These are phyloP conservation scores for Lutraria rhynchaena DNA, from an alignment of 1,140 invertebrate genomes.

Conservation along the genomic window DNA sequence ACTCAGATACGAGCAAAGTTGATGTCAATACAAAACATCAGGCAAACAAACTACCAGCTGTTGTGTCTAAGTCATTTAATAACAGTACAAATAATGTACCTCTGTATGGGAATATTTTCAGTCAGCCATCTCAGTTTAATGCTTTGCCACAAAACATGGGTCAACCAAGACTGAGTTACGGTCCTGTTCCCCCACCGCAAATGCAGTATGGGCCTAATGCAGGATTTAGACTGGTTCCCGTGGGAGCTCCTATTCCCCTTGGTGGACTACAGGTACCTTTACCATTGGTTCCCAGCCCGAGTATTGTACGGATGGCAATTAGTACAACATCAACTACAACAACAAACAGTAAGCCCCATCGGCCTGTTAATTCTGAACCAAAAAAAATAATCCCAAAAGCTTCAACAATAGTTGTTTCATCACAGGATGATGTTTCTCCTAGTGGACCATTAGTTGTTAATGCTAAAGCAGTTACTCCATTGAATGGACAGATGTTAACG, in stretches of 20 bases:
- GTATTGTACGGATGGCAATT: conserved; percentile 6
- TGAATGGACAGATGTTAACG: conserved; percentile 73
- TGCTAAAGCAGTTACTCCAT: conserved; percentile 45
- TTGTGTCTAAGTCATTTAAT: background rate
- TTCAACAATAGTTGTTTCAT: background rate
- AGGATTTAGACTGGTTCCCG: conserved; percentile 7
- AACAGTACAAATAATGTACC: background rate
- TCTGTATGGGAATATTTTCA: background rate
- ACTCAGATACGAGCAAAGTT: background rate
- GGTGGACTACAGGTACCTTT: background rate
- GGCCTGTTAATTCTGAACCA: background rate
- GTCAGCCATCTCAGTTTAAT: background rate
- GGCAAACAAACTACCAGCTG: background rate
- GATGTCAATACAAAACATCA: background rate
- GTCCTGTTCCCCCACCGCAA: background rate
- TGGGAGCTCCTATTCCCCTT: conserved; percentile 8
- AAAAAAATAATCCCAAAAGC: background rate
- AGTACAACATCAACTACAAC: background rate
- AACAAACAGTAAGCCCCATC: no score
- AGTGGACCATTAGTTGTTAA: conserved; percentile 48
- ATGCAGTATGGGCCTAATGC: background rate
- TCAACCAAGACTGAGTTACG: conserved; percentile 20
- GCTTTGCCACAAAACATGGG: background rate
- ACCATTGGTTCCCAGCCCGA: background rate
- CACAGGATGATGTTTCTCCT: background rate